Percentiles rank a stretch among this genome's conserved stretches.
These are phyloP conservation scores for Serilophus lunatus DNA, from an alignment of 2,113 vertebrate genomes.

Conservation along the genomic window DNA sequence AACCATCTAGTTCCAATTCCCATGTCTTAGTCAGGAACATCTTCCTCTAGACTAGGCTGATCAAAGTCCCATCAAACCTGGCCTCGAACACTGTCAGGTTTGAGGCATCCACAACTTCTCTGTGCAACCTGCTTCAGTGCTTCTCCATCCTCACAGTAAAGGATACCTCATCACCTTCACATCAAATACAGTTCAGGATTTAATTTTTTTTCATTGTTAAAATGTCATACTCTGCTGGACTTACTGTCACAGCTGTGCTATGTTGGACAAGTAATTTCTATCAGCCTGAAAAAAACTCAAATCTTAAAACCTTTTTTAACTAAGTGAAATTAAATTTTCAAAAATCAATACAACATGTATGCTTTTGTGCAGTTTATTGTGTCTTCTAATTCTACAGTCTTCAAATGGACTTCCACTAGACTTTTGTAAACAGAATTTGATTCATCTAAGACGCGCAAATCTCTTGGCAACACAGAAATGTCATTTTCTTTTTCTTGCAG, in stretches of 20 bases:
- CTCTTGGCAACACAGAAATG: neutral
- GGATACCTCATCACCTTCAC: neutral
- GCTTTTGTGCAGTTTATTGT: neutral
- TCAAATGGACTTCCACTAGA: neutral
- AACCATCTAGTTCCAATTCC: neutral
- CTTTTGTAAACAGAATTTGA: neutral
- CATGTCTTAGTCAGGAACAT: neutral
- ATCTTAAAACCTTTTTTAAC: neutral
- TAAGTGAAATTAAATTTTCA: neutral
- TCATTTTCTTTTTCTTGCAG: neutral
- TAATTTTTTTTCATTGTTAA: neutral
- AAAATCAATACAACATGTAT: neutral
- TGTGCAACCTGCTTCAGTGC: neutral
- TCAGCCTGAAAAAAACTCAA: neutral
- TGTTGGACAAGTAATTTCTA: neutral
- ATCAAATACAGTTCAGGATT: neutral
- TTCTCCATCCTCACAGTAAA: neutral
- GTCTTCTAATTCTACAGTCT: neutral
- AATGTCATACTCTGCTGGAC: neutral
- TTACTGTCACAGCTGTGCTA: neutral
- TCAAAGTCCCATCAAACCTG: neutral
- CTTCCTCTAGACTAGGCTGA: neutral
- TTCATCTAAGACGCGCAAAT: neutral
- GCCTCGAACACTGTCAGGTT: no score
- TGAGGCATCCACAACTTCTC: neutral